Evolutionary conservation across 2,888 invertebrate genomes (phyloP).

Genomic region (Steinernema scapterisci): DNA sequence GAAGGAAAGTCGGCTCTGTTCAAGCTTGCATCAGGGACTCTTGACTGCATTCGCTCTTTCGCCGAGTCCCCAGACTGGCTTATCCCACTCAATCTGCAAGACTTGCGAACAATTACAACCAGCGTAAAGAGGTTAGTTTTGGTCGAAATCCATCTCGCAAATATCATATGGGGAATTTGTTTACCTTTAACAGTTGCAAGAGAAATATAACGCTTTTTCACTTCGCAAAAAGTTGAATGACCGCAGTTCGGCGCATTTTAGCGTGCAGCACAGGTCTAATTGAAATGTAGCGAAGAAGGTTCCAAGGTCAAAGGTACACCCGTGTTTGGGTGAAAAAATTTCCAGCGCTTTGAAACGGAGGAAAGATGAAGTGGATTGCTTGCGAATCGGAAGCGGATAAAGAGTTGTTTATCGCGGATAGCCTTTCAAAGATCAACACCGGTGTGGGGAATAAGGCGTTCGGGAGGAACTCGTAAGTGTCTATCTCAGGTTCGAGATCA

Average conservation of each 20-base stretch:
- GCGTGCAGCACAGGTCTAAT: slow-evolving; percentile 8
- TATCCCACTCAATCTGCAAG: background rate
- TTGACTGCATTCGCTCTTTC: slow-evolving; percentile 19
- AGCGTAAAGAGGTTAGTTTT: background rate
- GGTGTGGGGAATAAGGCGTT: too few relatives aligned
- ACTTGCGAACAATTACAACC: background rate
- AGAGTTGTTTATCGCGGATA: too few relatives aligned
- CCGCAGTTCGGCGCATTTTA: slow-evolving; percentile 24
- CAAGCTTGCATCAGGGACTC: slow-evolving; percentile 10
- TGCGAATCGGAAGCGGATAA: too few relatives aligned
- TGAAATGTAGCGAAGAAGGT: slow-evolving; percentile 30
- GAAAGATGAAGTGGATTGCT: too few relatives aligned
- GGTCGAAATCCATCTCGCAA: background rate
- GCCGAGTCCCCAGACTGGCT: slow-evolving; percentile 24
- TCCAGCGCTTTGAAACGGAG: too few relatives aligned
- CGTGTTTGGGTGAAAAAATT: slow-evolving; percentile 1
- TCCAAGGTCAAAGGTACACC: background rate
- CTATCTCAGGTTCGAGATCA: too few relatives aligned
- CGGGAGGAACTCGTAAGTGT: too few relatives aligned
- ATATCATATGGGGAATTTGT: too few relatives aligned
- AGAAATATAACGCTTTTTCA: background rate
- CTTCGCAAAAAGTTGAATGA: slow-evolving; percentile 25
- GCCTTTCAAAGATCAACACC: too few relatives aligned
- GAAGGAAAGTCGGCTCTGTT: background rate
- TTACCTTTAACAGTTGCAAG: background rate